Evolutionary conservation across 2,888 invertebrate species (phyloP), one percentile per base, ranked within the genome.

Genomic region (Protula sp.): DNA sequence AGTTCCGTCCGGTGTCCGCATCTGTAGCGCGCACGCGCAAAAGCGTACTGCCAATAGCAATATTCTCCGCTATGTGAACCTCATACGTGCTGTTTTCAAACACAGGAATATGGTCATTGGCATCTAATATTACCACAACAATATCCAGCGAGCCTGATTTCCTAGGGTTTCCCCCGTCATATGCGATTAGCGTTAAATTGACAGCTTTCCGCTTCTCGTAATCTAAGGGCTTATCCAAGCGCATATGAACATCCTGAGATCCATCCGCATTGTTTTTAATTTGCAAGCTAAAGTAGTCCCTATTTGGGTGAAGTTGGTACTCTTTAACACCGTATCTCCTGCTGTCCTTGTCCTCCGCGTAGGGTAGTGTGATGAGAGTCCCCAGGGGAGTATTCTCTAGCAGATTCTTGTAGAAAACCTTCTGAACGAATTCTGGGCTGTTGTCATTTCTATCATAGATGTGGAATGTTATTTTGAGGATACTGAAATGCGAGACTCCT

Each of bases 391-490:
- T 60, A 1, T 66, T 61, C 52, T 68, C 68, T 47, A 57, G 62
- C 29, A 68, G 60, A 29, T 57, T 55, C 2, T 62, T 54, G 24
- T 54, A 30, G 19, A 67, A 54, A 29, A 57, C 54, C 1, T 22
- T n/a, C 22, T 63, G 62, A 9, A 59, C 47, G 54, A 68, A 68
- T 31, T 53, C 31, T 5, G 68, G 68, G 26, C 50, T 27, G 57
- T 68, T 65, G 55, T 68, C 68, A 51, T 68, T 68, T 31, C 62
- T 58, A 30, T 68, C 68, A 2, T 60, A 29, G 29, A 68, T 59
- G 14, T 63, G 57, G 28, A 68, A 54, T 31, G 29, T 59, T 3
- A 68, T 64, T 51, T 65, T 64, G 19, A 67, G 60, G 19, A 38
- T 38, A 14, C 38, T 38, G 38, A 38, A 38, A 19, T 38, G n/a